These are phyloP conservation scores for Mesaphorura yosii DNA, from an alignment of 1,140 invertebrate species.

Conservation along the genomic window DNA sequence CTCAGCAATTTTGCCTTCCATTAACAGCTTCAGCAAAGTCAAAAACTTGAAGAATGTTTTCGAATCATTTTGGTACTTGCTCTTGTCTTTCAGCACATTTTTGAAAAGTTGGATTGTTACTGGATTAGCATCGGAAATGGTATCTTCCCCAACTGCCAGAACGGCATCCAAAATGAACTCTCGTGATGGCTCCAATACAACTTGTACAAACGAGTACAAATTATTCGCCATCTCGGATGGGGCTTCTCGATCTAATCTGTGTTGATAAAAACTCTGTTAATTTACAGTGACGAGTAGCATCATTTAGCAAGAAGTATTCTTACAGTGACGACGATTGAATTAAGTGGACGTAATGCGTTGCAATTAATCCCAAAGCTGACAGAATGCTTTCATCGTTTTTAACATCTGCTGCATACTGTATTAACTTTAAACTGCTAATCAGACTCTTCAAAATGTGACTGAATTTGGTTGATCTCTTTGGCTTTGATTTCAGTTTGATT, in stretches of 20 bases:
- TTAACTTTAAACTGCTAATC: not conserved
- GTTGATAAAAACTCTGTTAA: not conserved
- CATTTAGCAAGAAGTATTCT: not conserved
- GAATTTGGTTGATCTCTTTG: not conserved
- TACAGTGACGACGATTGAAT: not conserved
- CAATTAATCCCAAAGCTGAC: not conserved
- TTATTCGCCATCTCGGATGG: not conserved
- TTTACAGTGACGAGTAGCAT: not conserved
- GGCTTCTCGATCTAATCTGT: not conserved
- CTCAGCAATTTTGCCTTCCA: no score
- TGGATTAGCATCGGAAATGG: not conserved
- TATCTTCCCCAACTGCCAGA: not conserved
- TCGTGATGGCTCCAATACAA: not conserved
- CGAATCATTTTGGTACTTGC: not conserved
- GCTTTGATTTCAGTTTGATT: not conserved
- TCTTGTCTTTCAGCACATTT: not conserved
- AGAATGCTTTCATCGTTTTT: not conserved
- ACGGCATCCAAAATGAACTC: slow-evolving; percentile 2
- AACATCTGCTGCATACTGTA: not conserved
- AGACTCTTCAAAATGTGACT: not conserved
- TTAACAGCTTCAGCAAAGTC: not conserved
- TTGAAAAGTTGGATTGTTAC: not conserved
- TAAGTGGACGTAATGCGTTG: not conserved
- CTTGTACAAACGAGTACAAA: not conserved
- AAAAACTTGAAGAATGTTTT: not conserved